Percentiles rank a stretch among this genome's conserved stretches.
Evolutionary conservation across 2,113 vertebrate species (phyloP).

Genomic region (Hippocampus abdominalis): DNA sequence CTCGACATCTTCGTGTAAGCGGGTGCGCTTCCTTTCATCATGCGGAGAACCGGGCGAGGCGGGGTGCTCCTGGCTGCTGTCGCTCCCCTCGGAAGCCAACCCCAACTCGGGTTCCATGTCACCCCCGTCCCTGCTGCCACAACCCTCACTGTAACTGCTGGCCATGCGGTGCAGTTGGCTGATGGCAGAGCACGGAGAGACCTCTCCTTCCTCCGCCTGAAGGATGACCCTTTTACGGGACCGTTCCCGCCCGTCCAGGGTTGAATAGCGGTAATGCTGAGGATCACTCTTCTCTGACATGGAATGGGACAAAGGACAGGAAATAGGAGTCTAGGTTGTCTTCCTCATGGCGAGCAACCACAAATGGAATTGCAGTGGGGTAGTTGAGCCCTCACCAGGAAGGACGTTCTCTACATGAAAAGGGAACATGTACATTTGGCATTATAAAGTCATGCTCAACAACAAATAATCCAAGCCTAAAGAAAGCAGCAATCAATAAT

Average conservation of each 20-base stretch:
- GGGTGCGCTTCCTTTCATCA: slow-evolving; percentile 52
- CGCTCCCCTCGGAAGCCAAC: slow-evolving; percentile 69
- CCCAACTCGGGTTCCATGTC: slow-evolving; percentile 51
- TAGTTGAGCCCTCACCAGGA: slow-evolving; percentile 10
- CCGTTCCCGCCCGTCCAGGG: slow-evolving; percentile 45
- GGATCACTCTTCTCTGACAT: slow-evolving; percentile 63
- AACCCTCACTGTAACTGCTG: slow-evolving; percentile 39
- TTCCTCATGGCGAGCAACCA: slow-evolving; percentile 33
- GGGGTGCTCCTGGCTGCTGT: slow-evolving; percentile 67
- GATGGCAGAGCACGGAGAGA: slow-evolving; percentile 30
- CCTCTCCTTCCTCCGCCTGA: slow-evolving; percentile 35
- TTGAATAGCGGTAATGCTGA: slow-evolving; percentile 60
- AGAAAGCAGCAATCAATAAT: slow-evolving; percentile 22
- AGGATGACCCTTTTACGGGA: slow-evolving; percentile 35
- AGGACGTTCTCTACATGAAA: slow-evolving; percentile 19
- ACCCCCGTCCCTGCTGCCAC: slow-evolving; percentile 29
- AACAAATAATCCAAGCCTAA: background rate
- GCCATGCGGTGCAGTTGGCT: slow-evolving; percentile 70
- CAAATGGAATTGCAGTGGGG: background rate
- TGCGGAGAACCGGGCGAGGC: slow-evolving; percentile 32
- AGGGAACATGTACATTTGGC: slow-evolving; percentile 15
- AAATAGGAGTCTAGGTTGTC: slow-evolving; percentile 19
- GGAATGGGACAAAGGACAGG: background rate
- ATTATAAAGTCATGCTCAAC: slow-evolving; percentile 1
- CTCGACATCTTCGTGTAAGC: slow-evolving; percentile 75